Evolutionary conservation across 2,888 invertebrate species (phyloP).

Genomic region (Lasioglossum oenotherae): DNA sequence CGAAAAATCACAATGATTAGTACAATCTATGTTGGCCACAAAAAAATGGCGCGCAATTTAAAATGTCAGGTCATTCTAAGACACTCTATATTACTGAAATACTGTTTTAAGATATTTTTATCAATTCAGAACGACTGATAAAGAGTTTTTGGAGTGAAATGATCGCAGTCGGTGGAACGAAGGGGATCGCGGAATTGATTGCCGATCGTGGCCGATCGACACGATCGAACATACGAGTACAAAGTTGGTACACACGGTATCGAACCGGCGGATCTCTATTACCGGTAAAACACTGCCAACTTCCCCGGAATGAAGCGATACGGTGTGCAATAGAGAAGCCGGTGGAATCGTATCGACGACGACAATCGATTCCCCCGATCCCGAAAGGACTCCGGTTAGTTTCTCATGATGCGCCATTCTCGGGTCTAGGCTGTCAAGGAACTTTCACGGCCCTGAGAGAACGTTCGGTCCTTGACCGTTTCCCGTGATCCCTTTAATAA

Average conservation of each 20-base stretch:
- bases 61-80: too few relatives aligned
- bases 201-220: conserved; percentile 28
- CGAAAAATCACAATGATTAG: too few relatives aligned
- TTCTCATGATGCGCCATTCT: conserved; percentile 68
- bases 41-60: too few relatives aligned
- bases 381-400: conserved; percentile 61
- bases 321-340: conserved; percentile 63
- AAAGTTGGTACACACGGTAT: conserved; percentile 43
- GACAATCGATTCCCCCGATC: conserved; percentile 67
- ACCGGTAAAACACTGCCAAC: conserved; percentile 33
- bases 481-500: conserved; percentile 69
- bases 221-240: conserved; percentile 43
- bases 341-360: conserved; percentile 72
- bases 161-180: not conserved
- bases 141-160: not conserved
- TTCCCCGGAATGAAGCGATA: conserved; percentile 37
- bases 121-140: not conserved
- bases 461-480: conserved; percentile 69
- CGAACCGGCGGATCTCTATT: conserved; percentile 52
- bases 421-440: conserved; percentile 55
- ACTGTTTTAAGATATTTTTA: not conserved
- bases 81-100: not conserved
- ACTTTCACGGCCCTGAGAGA: conserved; percentile 72
- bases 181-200: conserved; percentile 39
- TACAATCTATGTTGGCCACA: too few relatives aligned